Conservation (phyloP, 2,113 vertebrate species). For the Pomatostomus ruficeps region DNA sequence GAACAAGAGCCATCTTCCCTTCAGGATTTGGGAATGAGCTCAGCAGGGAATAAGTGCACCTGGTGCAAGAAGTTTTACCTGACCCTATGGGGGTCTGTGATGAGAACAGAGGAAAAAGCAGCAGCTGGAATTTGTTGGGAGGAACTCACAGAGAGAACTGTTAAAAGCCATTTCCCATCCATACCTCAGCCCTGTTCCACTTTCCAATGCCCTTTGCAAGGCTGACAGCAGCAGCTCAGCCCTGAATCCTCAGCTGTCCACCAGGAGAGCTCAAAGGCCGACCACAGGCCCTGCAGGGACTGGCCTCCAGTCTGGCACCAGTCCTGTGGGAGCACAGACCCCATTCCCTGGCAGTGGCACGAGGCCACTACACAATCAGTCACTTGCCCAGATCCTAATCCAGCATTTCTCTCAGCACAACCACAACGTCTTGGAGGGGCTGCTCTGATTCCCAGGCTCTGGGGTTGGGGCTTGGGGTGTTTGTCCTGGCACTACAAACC, state of each 20-base stretch:
- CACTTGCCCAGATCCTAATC: not conserved
- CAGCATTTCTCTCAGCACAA: not conserved
- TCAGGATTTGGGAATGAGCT: not conserved
- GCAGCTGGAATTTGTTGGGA: not conserved
- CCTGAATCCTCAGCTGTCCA: not conserved
- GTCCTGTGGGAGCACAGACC: not conserved
- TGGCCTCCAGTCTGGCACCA: not conserved
- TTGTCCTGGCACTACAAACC: not conserved
- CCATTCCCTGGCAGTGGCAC: not conserved
- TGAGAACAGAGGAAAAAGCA: not conserved
- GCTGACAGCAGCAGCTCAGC: not conserved
- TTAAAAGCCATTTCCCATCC: not conserved
- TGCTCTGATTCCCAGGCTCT: not conserved
- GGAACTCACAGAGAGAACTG: not conserved
- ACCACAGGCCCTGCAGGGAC: not conserved
- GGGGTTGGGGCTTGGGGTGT: too few species aligned
- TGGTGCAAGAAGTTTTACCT: not conserved
- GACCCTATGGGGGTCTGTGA: not conserved
- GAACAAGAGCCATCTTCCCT: not conserved
- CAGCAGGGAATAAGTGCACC: accelerated
- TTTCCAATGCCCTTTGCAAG: not conserved
- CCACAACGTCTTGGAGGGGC: not conserved
- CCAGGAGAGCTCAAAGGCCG: not conserved
- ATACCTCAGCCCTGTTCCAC: not conserved
- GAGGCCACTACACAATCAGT: not conserved